Evolutionary conservation across 2,797 vertebrate genomes (phyloP).

Genomic region (Prunella strophiata): DNA sequence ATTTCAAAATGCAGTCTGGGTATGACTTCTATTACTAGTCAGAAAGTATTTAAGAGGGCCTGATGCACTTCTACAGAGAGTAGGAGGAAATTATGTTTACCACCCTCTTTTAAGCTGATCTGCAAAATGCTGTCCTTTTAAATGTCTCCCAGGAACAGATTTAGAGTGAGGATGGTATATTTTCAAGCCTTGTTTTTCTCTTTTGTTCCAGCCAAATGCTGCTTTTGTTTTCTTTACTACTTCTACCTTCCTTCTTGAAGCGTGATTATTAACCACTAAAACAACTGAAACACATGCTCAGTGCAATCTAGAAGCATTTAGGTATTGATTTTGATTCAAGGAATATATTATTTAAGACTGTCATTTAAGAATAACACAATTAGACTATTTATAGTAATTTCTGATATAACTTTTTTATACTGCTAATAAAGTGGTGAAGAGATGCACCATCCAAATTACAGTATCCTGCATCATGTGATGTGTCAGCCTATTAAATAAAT

Average conservation of each 20-base stretch:
- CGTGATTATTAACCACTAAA: not conserved
- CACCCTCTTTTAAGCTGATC: constrained; percentile 1
- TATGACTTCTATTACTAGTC: not conserved
- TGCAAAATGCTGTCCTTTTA: constrained; percentile 36
- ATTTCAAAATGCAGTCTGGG: not conserved
- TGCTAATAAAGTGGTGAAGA: not conserved
- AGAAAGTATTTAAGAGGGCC: not conserved
- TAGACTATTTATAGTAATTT: not conserved
- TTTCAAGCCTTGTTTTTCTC: not conserved
- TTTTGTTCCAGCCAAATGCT: not conserved
- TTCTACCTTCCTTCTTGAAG: not conserved
- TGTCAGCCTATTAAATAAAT: not conserved
- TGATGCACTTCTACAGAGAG: constrained; percentile 28
- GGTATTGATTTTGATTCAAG: not conserved
- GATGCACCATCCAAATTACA: not conserved
- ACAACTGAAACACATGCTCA: not conserved
- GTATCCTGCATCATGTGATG: not conserved
- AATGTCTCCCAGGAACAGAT: not conserved
- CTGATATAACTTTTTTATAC: not conserved
- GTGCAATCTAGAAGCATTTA: not conserved
- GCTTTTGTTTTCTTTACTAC: not conserved
- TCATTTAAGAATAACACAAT: not conserved
- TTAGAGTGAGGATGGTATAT: not conserved
- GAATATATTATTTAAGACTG: not conserved
- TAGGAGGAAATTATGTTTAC: constrained; percentile 48